Conservation (phyloP, 2,113 vertebrate genomes). For the Menidia beryllina region DNA sequence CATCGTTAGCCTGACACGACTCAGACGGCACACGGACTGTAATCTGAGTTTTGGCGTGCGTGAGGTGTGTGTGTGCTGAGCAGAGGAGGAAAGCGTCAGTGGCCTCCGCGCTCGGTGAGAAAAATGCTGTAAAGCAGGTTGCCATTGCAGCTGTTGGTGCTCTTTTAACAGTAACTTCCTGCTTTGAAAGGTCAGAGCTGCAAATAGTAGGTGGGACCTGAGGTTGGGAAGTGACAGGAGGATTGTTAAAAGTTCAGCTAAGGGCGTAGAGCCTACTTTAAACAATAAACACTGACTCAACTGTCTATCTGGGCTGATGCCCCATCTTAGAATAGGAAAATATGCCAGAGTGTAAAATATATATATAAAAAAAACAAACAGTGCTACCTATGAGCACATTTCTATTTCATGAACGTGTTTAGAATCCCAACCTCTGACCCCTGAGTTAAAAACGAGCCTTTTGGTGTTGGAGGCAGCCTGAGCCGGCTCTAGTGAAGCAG, state of each 20-base stretch:
- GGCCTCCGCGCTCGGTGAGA: conserved; percentile 3
- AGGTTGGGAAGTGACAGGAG: conserved; percentile 54
- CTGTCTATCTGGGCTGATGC: neutral
- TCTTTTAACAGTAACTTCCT: conserved; percentile 66
- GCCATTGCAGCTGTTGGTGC: conserved; percentile 45
- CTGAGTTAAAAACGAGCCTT: conserved; percentile 9
- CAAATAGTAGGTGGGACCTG: conserved; percentile 62
- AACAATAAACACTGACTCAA: conserved; percentile 23
- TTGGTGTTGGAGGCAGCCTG: conserved; percentile 11
- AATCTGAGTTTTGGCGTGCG: conserved; percentile 2
- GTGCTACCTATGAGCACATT: neutral
- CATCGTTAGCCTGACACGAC: neutral
- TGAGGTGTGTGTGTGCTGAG: conserved; percentile 1
- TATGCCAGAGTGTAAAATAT: too few species aligned
- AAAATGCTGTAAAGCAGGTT: conserved; percentile 61
- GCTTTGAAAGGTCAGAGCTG: conserved; percentile 72
- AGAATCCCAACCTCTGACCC: conserved; percentile 27
- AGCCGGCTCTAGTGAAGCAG: conserved; percentile 34
- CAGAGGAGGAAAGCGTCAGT: conserved; percentile 17
- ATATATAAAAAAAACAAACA: neutral
- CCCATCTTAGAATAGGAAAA: neutral
- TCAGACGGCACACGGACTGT: neutral
- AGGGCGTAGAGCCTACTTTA: conserved; percentile 40
- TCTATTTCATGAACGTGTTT: neutral
- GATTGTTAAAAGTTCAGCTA: conserved; percentile 64